Base-by-base conservation (phyloP, 2,113 vertebrate species). In the Myodes glareolus region DNA sequence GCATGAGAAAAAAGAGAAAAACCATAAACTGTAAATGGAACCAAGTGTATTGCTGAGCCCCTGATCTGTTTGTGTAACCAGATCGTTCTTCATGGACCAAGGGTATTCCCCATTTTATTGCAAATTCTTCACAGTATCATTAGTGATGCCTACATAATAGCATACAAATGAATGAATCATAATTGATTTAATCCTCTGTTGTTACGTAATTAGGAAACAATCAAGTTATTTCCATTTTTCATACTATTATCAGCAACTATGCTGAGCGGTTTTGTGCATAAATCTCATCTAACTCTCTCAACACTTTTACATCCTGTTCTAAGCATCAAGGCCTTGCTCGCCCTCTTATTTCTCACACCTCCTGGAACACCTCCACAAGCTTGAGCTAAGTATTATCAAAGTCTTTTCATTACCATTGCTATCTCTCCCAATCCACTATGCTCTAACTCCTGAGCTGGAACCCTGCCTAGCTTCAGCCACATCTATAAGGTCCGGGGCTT, bases 191-290 rank as follows among this genome's bases (percentile, higher is more conserved):
- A 94, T 89, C 86, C 90, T 96, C 94, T 94, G 10, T 42, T 88
- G 14, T 95, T 97, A 90, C 8, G 5, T 76, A 95, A 97, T 78
- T 94, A 85, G 96, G 63, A 91, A 97, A 95, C 90, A 94, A 97
- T 42, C 82, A 73, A 94, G 68, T 93, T 95, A 67, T 92, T 97
- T 97, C 72, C 76, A 92, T 94, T 94, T 97, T 84, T 89, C 94
- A 86, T 73, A 52, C n/a, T 76, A 73, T 92, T 68, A 85, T 42
- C 52, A 39, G 67, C 65, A 97, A 86, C 45, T 19, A 13, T 36
- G 42, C 52, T 88, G 63, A 80, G 84, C n/a, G 65, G 55, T 92
- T 94, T 90, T 67, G 21, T 73, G 87, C 67, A 85, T 90, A 61
- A 97, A 67, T 94, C 72, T 91, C 65, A 3, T 17, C 76, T 88